Base-by-base conservation (phyloP, 1,140 invertebrate genomes). In the Eciton burchellii region DNA sequence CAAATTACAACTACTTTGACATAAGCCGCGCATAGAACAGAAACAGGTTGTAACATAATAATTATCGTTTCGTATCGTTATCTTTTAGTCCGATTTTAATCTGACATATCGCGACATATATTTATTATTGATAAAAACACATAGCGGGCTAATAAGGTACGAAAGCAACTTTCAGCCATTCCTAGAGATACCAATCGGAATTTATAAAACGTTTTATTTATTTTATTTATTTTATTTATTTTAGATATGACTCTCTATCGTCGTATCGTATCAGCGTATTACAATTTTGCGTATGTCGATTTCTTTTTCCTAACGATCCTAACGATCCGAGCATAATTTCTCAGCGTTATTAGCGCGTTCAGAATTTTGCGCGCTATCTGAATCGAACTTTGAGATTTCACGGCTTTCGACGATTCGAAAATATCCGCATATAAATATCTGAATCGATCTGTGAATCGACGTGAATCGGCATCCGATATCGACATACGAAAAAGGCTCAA, bases 81-180 rank as follows among this genome's bases (percentile, higher is more conserved):
- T 74, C 72, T 1, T 16, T 65, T 21, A 65, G 8, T 76, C 29
- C 21, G 19, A 19, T 9, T 49, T 65, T 5, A 5, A 59, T 45
- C 41, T 26, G 47, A 0, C 11, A 35, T 62, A 14, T n/a, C n/a
- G n/a, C n/a, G n/a, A n/a, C n/a, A 57, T 0, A 56, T 41, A 41
- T 12, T 26, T 60, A 60, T 57, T 24, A 16, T n/a, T 43, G 14
- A 72, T 59, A 59, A 59, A 57, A 72, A 73, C 43, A 71, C 14
- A 8, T 41, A 60, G 60, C 60, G 45, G 60, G 26, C 60, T 45
- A 72, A 60, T 45, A 26, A 29, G 21, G 5, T 19, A 19, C 35
- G 43, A 29, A 57, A 0, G 1, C 19, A 47, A 26, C 2, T 19
- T 11, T 26, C 43, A 35, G 8, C 41, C 21, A 74, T 29, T 47